Conservation (phyloP, 2,888 invertebrate species). For the Bhutanitis thaidina region DNA sequence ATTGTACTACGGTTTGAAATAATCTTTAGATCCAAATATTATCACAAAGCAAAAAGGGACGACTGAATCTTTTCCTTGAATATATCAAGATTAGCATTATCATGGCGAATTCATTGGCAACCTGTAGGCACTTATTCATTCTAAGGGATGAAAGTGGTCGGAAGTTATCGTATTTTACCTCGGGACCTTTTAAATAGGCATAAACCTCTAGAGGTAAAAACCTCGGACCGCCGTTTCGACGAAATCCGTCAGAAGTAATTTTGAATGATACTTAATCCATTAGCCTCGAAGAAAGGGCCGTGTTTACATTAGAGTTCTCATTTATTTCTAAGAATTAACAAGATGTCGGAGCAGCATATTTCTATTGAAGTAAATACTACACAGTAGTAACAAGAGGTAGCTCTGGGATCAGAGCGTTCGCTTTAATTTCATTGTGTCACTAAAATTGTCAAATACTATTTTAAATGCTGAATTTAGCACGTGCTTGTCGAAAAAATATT, state of each 20-base stretch:
- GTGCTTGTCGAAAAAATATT: too few relatives aligned
- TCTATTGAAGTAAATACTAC: too few relatives aligned
- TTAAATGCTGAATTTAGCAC: too few relatives aligned
- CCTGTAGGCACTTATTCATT: conserved; percentile 8
- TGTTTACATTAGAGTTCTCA: neutral
- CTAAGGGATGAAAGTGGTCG: conserved; percentile 12
- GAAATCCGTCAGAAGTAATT: conserved; percentile 7
- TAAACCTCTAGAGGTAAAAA: conserved; percentile 3
- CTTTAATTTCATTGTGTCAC: too few relatives aligned
- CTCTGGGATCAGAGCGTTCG: too few relatives aligned
- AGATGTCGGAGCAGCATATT: too few relatives aligned
- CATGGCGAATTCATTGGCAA: conserved; percentile 4
- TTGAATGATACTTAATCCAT: conserved; percentile 12
- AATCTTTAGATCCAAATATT: too few relatives aligned
- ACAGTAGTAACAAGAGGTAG: too few relatives aligned
- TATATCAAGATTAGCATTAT: conserved; percentile 4
- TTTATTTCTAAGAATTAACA: neutral
- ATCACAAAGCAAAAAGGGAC: neutral
- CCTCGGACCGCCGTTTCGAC: conserved; percentile 1
- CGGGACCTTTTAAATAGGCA: conserved; percentile 15
- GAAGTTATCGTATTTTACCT: conserved; percentile 4
- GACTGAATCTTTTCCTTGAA: conserved; percentile 1
- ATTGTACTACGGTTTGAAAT: too few relatives aligned
- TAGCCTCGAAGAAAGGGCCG: neutral
- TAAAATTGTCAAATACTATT: too few relatives aligned